Evolutionary conservation across 2,113 vertebrate genomes (phyloP).

Genomic region (Galeopterus variegatus): DNA sequence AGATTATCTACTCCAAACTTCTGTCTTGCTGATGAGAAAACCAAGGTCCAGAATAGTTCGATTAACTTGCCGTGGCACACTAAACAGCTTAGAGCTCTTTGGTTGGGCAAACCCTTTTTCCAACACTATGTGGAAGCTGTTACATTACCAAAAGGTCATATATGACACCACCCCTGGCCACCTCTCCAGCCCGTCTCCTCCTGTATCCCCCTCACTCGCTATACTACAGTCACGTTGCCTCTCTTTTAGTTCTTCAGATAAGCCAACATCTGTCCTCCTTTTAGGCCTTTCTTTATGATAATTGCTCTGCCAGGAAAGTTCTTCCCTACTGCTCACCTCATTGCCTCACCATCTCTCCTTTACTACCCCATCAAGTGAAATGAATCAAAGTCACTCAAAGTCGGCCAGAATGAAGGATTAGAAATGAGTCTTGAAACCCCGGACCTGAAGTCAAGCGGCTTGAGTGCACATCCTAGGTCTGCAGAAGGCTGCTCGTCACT

Average conservation of each 20-base stretch:
- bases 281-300: background rate
- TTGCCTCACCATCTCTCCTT: background rate
- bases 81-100: background rate
- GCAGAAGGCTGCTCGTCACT: background rate
- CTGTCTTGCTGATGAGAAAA: background rate
- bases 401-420: background rate
- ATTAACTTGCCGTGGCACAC: background rate
- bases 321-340: background rate
- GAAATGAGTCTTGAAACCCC: background rate
- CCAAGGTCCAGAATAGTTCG: background rate
- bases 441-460: background rate
- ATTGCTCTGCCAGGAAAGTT: conserved; percentile 21
- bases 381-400: background rate
- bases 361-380: background rate
- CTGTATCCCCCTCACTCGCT: background rate
- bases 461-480: background rate
- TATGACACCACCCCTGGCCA: background rate
- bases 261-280: background rate
- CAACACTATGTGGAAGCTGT: background rate
- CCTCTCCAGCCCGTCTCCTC: background rate
- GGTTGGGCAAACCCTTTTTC: background rate
- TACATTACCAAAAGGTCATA: background rate
- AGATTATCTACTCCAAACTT: background rate
- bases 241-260: background rate
- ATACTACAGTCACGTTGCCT: background rate